Base-by-base conservation (phyloP, 2,888 invertebrate genomes). In the Rotaria sp. region DNA sequence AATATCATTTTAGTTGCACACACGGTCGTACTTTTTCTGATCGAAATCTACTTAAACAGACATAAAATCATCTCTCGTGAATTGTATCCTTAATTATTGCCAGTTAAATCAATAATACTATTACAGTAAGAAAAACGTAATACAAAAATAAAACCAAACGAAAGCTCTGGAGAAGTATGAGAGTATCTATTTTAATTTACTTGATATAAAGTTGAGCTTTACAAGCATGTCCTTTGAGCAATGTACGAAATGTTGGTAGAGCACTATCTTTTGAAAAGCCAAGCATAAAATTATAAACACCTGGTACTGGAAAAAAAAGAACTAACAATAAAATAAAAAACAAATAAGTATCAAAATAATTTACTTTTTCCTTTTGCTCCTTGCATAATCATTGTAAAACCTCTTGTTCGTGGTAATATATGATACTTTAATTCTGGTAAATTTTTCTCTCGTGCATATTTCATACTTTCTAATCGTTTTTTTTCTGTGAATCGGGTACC, bases 391-490 rank as follows among this genome's bases (percentile, higher is more conserved):
- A 95, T 94, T 0, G 94, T 94, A 90, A 97, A 97, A 4, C 97
- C 97, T 91, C 94, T 94, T n/a, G 96, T 95, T 87, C 97, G 93
- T 30, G 97, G 97, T 48, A 95, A 94, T 85, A 97, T 93, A 90
- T 96, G 96, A 90, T 97, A 94, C 89, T 96, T 95, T 52, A 97
- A 92, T 88, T 94, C 92, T 0, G 95, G 94, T 89, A 96, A 93
- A 88, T 95, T 95, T 89, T 95, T 95, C 89, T 95, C 94, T 89
- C 93, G 93, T 0, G 96, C 96, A 90, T 96, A 96, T 90, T 95
- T 94, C 89, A 95, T 92, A 87, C 96, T 96, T 1, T 94, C 94
- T 91, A 94, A 94, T 89, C 96, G 95, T 90, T 97, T 97, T 88
- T 93, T 94, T 84, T 93, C 92, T 0, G 96, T 96, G 89, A 96